Evolutionary conservation across 2,113 vertebrate genomes (phyloP).

Genomic region (Pitta sordida): DNA sequence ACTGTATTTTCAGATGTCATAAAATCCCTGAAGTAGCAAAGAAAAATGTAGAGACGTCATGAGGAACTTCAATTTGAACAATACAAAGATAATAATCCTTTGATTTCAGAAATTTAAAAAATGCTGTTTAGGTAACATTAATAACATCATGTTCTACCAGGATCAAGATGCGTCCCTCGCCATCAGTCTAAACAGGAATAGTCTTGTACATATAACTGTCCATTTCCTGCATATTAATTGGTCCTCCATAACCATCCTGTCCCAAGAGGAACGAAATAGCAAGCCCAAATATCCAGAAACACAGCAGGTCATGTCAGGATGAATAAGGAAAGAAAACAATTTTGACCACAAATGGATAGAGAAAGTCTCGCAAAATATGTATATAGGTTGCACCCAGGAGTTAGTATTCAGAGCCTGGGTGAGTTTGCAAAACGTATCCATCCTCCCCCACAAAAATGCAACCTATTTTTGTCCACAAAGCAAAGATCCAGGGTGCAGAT

Average conservation of each 20-base stretch:
- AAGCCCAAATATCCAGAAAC: background rate
- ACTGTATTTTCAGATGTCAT: background rate
- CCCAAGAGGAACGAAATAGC: background rate
- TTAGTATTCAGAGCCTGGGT: conserved; percentile 20
- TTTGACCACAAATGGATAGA: background rate
- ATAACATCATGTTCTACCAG: background rate
- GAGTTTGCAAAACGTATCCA: conserved; percentile 27
- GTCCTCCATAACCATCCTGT: background rate
- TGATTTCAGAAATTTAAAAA: background rate
- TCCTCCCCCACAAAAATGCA: conserved; percentile 45
- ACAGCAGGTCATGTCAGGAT: background rate
- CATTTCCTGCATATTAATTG: background rate
- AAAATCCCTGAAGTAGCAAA: background rate
- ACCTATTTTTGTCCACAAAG: conserved; percentile 29
- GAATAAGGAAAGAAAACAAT: background rate
- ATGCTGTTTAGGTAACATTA: background rate
- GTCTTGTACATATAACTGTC: background rate
- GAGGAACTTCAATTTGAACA: background rate
- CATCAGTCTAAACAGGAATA: background rate
- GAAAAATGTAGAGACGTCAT: background rate
- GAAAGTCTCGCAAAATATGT: background rate
- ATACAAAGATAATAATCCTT: background rate
- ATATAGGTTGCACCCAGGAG: background rate
- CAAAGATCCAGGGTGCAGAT: background rate
- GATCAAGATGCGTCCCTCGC: background rate